Base-by-base conservation (phyloP, 2,888 invertebrate species). In the Nasonovia ribisnigri region DNA sequence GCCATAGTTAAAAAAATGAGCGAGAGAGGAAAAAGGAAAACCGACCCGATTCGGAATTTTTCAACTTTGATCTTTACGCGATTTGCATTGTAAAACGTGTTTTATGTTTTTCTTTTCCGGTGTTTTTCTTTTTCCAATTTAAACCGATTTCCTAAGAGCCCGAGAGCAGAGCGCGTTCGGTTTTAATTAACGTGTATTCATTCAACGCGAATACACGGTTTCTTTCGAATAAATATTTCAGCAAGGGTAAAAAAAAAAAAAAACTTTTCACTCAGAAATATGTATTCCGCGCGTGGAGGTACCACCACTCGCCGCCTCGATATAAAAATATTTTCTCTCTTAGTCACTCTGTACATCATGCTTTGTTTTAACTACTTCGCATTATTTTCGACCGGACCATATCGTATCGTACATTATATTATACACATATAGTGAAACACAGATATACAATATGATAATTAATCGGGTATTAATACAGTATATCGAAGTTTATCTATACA, bases 21-120 rank as follows among this genome's bases (percentile, higher is more conserved):
- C 77, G 77, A 77, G 36, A 84, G 48, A 88, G 89, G 67, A 92
- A 88, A 77, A 88, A 93, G 87, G 16, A 93, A 93, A 90, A 86
- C 84, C 77, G 36, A 90, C 93, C 93, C 93, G 93, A 93, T 93
- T 93, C 93, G 86, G 93, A 93, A 93, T 93, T 93, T 93, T 93
- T 90, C 93, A 93, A 93, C 93, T 93, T 93, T 93, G 93, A 93
- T 93, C 93, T 93, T 92, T 93, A 93, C 90, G 93, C 93, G 93
- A 93, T 93, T 93, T 93, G 93, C 93, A 93, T 93, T 90, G 93
- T 93, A 93, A 93, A 93, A 93, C 93, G 93, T 93, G 93, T 93
- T 93, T 93, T 90, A 86, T 93, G 84, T 93, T 93, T 93, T 93
- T 93, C 92, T 93, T 92, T 92, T 48, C 92, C 84, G 54, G 92